These are phyloP conservation scores for Chymomyza procnemis DNA, from an alignment of 2,888 invertebrate genomes.

Conservation along the genomic window DNA sequence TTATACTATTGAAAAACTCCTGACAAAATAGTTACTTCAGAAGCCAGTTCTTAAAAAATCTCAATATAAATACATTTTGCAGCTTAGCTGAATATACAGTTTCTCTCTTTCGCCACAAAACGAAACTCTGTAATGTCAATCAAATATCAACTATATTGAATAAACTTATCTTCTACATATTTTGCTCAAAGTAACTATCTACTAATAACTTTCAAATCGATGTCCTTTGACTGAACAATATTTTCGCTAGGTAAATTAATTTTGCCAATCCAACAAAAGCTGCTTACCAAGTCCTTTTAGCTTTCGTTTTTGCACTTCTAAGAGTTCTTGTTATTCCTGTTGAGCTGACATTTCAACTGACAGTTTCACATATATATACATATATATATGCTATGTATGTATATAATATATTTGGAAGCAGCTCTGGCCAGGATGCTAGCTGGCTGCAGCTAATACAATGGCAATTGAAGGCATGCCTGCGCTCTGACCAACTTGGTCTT, in stretches of 20 bases:
- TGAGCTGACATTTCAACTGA: constrained; percentile 70
- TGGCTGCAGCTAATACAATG: neutral
- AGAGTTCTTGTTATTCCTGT: constrained; percentile 15
- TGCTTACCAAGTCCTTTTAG: constrained; percentile 8
- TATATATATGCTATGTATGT: too few species aligned
- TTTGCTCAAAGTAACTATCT: constrained; percentile 18
- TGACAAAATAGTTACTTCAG: too few species aligned
- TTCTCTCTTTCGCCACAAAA: too few species aligned
- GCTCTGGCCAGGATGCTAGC: constrained; percentile 1
- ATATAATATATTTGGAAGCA: neutral
- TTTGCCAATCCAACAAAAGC: constrained; percentile 18
- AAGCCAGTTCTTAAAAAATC: too few species aligned
- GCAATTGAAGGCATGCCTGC: neutral
- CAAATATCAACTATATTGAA: neutral
- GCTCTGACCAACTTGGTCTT: neutral
- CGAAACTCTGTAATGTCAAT: neutral
- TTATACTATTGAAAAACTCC: too few species aligned
- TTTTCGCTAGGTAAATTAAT: constrained; percentile 41
- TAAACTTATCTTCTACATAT: constrained; percentile 36
- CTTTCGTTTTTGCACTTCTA: constrained; percentile 10
- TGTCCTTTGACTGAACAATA: constrained; percentile 66
- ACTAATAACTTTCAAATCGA: constrained; percentile 13
- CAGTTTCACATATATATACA: constrained; percentile 38
- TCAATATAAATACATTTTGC: too few species aligned
- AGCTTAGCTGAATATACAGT: too few species aligned